Conservation (phyloP, 2,888 invertebrate species). For the Dascillus cervinus region DNA sequence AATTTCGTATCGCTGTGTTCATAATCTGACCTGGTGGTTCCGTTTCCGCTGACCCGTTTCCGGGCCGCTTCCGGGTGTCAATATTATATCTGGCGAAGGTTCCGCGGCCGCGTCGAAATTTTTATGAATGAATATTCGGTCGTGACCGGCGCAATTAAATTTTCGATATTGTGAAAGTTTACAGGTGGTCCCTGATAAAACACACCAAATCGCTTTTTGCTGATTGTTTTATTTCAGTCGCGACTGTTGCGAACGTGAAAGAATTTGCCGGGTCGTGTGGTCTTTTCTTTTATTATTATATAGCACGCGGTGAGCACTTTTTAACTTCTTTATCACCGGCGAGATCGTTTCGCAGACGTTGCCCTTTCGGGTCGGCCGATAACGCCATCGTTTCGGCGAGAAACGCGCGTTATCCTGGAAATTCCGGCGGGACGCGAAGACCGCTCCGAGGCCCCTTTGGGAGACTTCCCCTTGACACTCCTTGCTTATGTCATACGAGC, state of each 20-base stretch:
- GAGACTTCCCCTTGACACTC: no score
- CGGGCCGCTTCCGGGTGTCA: constrained; percentile 27
- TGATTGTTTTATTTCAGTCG: constrained; percentile 7
- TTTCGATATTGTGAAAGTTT: constrained; percentile 20
- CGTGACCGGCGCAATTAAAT: no score
- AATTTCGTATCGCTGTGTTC: constrained; percentile 24
- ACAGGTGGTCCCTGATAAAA: constrained; percentile 3
- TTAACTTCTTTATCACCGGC: no score
- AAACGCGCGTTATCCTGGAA: constrained; percentile 12
- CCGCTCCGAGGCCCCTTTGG: no score
- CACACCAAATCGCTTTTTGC: neutral
- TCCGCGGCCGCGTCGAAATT: constrained; percentile 1
- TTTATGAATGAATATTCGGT: neutral
- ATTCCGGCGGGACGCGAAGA: no score
- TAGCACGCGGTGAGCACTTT: no score
- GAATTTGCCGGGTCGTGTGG: constrained; percentile 5
- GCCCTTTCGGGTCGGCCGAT: no score
- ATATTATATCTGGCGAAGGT: constrained; percentile 10
- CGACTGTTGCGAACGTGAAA: constrained; percentile 8
- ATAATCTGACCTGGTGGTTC: constrained; percentile 26
- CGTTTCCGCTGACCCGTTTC: constrained; percentile 30
- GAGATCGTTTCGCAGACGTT: no score
- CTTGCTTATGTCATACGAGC: no score
- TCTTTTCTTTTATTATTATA: neutral
- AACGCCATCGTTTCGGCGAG: no score